Conservation (phyloP, 35 echinoderm and acorn worm genomes). For the Anneissia japonica region DNA sequence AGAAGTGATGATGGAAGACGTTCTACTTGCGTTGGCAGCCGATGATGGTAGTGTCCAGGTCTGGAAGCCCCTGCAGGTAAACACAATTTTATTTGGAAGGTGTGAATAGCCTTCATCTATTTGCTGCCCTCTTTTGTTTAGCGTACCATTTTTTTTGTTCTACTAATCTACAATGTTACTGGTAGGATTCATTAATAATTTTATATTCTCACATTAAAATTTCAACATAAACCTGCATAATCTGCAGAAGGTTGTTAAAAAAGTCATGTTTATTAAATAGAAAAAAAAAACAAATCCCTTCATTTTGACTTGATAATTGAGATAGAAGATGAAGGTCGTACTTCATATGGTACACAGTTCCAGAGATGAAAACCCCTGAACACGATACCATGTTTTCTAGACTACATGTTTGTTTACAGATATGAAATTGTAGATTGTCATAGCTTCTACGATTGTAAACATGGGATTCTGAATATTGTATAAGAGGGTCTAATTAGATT, state of each 20-base stretch:
- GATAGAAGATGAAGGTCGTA: too few species aligned
- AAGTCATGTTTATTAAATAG: too few species aligned
- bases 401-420: too few species aligned
- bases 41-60: slow-evolving; percentile 79
- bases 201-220: not conserved
- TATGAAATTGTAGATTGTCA: too few species aligned
- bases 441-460: too few species aligned
- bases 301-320: too few species aligned
- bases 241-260: not conserved
- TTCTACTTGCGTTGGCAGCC: slow-evolving; percentile 58
- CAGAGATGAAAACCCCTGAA: too few species aligned
- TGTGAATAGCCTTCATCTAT: not conserved
- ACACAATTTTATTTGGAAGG: not conserved
- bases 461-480: too few species aligned
- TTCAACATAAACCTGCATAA: not conserved
- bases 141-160: not conserved
- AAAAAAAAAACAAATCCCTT: too few species aligned
- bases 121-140: not conserved
- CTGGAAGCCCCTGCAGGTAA: slow-evolving; percentile 90
- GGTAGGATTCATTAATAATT: not conserved
- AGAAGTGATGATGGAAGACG: slow-evolving; percentile 73
- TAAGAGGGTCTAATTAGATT: too few species aligned
- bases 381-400: too few species aligned
- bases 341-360: too few species aligned
- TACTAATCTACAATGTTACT: not conserved